Evolutionary conservation across 2,797 vertebrate genomes (phyloP), one percentile per base, ranked within the genome.

Genomic region (Remorina albescens): DNA sequence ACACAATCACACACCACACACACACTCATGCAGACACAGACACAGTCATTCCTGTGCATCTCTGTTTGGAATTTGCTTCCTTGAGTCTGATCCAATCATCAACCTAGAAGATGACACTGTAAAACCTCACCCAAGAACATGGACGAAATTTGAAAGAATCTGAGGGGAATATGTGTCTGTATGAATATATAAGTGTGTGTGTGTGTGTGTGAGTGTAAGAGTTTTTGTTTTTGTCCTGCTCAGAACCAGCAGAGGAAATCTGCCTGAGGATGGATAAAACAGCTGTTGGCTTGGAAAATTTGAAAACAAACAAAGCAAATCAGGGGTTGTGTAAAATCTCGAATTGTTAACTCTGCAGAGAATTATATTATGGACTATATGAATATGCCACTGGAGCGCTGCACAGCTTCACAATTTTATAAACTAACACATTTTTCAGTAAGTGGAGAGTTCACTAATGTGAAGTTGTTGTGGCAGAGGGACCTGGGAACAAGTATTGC

Each of bases 121-220:
- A 86, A 88, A 83, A 86, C 63, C 18, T 64, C 61, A 65, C 64
- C 76, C 51, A 82, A 80, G 84, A 86, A 91, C 87, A 88, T 76
- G 78, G 85, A 91, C 83, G 73, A 81, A 92, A 92, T 93, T 93
- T 92, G 81, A 85, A 87, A 76, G 88, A 91, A 90, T 92, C 86
- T 86, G 82, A 82, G 83, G 85, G 85, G 85, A 91, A 81, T 86
- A 58, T 80, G 72, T 84, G 72, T 86, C 82, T 82, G 91, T 85
- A 90, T 90, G 90, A 93, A 93, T 93, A 88, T 86, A 88, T 80
- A 85, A 91, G 37, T n/a, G n/a, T n/a, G n/a, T n/a, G n/a, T n/a
- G n/a, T n/a, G n/a, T n/a, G n/a, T n/a, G n/a, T n/a, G n/a, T n/a
- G n/a, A n/a, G n/a, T n/a, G n/a, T n/a, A n/a, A 91, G 37, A 69